Percentiles rank a stretch among this genome's conserved stretches.
Evolutionary conservation across 2,797 vertebrate genomes (phyloP).

Genomic region (Nasua narica): DNA sequence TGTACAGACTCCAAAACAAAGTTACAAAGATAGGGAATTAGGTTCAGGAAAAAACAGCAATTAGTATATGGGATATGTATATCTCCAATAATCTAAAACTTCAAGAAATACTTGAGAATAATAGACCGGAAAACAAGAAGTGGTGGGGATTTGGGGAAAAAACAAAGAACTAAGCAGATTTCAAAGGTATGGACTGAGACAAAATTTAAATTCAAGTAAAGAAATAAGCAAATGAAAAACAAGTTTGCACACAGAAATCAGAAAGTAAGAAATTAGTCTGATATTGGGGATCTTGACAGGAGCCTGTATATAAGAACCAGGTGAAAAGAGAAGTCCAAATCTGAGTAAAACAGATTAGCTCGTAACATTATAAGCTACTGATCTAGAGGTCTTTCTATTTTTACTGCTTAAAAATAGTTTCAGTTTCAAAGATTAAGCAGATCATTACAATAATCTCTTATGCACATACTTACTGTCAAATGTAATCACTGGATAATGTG

Average conservation of each 20-base stretch:
- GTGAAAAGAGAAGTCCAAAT: not conserved
- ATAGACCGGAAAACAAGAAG: not conserved
- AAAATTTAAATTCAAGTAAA: not conserved
- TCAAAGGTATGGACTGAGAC: not conserved
- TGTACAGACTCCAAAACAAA: not conserved
- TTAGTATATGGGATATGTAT: not conserved
- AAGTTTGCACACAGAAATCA: not conserved
- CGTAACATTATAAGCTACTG: not conserved
- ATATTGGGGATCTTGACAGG: not conserved
- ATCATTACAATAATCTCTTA: not conserved
- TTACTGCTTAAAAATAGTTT: not conserved
- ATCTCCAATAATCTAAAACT: not conserved
- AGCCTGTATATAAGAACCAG: not conserved
- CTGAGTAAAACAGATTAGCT: not conserved
- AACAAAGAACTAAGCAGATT: not conserved
- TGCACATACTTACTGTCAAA: not conserved
- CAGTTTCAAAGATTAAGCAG: conserved; percentile 16
- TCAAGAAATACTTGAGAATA: not conserved
- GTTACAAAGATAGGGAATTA: not conserved
- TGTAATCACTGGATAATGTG: not conserved
- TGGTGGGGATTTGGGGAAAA: not conserved
- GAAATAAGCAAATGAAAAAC: not conserved
- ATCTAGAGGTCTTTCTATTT: not conserved
- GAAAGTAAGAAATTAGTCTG: not conserved
- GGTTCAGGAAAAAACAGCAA: not conserved